Evolutionary conservation across 2,113 vertebrate species (phyloP), one percentile per base, ranked within the genome.

Genomic region (Paracanthobrama guichenoti): DNA sequence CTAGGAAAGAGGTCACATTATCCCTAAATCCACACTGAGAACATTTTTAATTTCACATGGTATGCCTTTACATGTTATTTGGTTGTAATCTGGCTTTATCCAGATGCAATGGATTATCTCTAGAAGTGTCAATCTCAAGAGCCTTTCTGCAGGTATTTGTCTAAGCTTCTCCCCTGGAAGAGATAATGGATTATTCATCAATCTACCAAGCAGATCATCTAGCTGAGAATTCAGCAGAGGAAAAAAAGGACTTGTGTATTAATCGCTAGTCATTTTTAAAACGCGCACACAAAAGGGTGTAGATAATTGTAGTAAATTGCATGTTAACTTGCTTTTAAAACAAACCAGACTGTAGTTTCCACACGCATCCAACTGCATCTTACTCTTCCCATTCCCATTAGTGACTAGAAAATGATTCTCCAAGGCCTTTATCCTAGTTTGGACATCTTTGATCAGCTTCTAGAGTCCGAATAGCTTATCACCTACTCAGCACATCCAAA

Each of bases 51-150:
- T 88, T 84, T 84, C 57, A 80, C 72, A 71, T 85, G 76, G 59
- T 69, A 73, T 85, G 82, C 86, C 26, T 87, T 91, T 79, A 85
- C 82, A 81, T 42, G 67, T 90, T 86, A 88, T 90, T 89, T 89
- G 89, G 76, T 86, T 87, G 86, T 92, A 92, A 92, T 93, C 90
- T 91, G 90, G 89, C 55, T 89, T 83, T 87, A 88, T 91, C 80
- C 89, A 90, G 87, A 92, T 90, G 87, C 79, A n/a, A 26, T 66
- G 90, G 91, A 92, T 93, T 91, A 92, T 88, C 75, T 81, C 66
- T 88, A 78, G 72, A 89, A 89, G 87, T 91, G 88, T 90, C 87
- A 89, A 92, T 92, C 90, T 89, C 76, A 85, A 89, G 60, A 79
- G 77, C 67, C 67, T 91, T 86, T 90, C 86, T 89, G 89, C 89